phyloP scores from a whole-genome alignment of 2,888 invertebrate genomes.

The Pantelozetes paolii region DNA sequence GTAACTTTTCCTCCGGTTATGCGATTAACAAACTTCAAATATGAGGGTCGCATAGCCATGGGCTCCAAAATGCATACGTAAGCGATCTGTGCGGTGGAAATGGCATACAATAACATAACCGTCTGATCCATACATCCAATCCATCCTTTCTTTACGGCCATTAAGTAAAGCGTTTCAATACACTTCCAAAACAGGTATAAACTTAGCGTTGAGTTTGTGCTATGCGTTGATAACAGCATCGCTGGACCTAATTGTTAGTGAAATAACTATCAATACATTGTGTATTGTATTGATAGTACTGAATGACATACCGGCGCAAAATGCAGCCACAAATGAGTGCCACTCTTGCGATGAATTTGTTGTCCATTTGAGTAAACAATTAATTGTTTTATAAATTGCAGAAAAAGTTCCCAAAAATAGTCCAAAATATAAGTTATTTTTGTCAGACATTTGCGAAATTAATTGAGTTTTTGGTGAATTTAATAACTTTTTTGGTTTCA shows the following conservation, averaged over 20 bases:
- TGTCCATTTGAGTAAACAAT: conserved; percentile 63
- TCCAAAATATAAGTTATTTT: conserved; percentile 30
- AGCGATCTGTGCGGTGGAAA: conserved; percentile 33
- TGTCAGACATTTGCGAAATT: not conserved
- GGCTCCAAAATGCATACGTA: conserved; percentile 46
- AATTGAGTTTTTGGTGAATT: not conserved
- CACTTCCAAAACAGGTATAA: conserved; percentile 73
- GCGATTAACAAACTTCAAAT: conserved; percentile 47
- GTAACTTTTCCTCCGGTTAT: conserved; percentile 46
- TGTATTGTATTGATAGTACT: no score
- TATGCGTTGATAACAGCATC: conserved; percentile 50
- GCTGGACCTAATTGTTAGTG: no score
- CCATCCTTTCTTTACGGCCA: conserved; percentile 5
- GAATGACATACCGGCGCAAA: conserved; percentile 65
- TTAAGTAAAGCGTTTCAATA: conserved; percentile 16
- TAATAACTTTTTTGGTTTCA: not conserved
- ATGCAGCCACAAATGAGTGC: conserved; percentile 66
- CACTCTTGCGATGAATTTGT: conserved; percentile 59
- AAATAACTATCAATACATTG: no score
- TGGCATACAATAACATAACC: conserved; percentile 20
- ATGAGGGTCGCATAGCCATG: conserved; percentile 46
- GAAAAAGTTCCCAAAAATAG: conserved; percentile 40
- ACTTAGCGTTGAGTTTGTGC: conserved; percentile 66
- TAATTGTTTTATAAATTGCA: conserved; percentile 48
- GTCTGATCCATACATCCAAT: not conserved